A percentile compares a stretch with the other conserved stretches of the same genome.
Conservation (phyloP, 2,888 invertebrate species). For the Agrypnus murinus region DNA sequence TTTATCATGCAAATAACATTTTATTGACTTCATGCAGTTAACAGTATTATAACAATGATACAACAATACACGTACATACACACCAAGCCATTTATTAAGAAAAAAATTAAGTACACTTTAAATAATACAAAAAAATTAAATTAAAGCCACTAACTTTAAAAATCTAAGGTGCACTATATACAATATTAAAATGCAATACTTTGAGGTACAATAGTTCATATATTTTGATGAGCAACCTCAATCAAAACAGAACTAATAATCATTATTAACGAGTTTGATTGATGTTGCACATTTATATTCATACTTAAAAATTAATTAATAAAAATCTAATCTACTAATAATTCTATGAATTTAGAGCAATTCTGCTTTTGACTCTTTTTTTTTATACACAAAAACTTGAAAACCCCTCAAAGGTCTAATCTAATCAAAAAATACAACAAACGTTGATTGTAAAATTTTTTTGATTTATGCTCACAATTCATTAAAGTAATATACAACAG, state of each 20-base stretch:
- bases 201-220: slow-evolving; percentile 46
- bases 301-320: slow-evolving; percentile 23
- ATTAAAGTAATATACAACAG: not conserved
- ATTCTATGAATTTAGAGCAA: not conserved
- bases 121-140: slow-evolving; percentile 50
- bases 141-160: slow-evolving; percentile 49
- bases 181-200: slow-evolving; percentile 40
- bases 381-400: not conserved
- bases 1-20: too few species aligned
- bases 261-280: slow-evolving; percentile 1
- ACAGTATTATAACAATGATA: not conserved
- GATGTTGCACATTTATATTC: slow-evolving; percentile 22
- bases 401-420: too few species aligned
- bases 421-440: too few species aligned
- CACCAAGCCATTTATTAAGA: slow-evolving; percentile 65
- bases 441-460: not conserved
- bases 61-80: slow-evolving; percentile 44
- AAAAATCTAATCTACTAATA: slow-evolving; percentile 16
- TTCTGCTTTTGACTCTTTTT: not conserved
- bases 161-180: slow-evolving; percentile 46
- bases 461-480: slow-evolving; percentile 11
- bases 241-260: too few species aligned
- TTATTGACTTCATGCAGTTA: slow-evolving; percentile 17
- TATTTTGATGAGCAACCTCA: slow-evolving; percentile 12
- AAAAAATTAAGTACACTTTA: slow-evolving; percentile 54